A percentile compares a stretch with the other conserved stretches of the same genome.
phyloP scores from a whole-genome alignment of 2,797 vertebrate species.

The Eulemur rubriventer region DNA sequence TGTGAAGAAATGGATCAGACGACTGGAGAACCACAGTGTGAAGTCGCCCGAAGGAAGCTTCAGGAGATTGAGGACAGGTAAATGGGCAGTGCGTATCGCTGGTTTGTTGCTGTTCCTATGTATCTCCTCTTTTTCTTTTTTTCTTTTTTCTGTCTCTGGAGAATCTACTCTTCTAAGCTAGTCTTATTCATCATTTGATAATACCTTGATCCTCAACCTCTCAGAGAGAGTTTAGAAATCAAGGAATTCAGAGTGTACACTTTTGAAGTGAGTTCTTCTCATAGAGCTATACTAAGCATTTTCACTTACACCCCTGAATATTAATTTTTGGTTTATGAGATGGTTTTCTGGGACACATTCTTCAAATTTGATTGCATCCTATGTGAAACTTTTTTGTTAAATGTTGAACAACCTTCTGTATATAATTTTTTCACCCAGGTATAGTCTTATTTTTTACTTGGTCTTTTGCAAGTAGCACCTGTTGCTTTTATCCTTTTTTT shows the following conservation, averaged over 20 bases:
- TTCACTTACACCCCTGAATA: background rate
- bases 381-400: background rate
- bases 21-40: constrained; percentile 84
- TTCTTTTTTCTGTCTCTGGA: too few relatives aligned
- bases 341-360: background rate
- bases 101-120: background rate
- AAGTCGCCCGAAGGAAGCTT: constrained; percentile 85
- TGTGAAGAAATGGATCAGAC: constrained; percentile 89
- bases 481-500: background rate
- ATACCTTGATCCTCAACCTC: background rate
- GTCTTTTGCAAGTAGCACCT: background rate
- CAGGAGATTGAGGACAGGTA: constrained; percentile 89
- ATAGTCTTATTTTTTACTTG: background rate
- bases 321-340: constrained; percentile 20
- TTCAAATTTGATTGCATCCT: constrained; percentile 5
- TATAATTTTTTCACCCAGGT: background rate
- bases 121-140: background rate
- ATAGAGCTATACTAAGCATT: background rate
- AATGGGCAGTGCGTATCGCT: background rate
- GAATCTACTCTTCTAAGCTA: background rate
- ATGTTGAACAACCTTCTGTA: background rate
- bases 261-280: background rate
- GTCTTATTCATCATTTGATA: background rate
- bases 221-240: background rate
- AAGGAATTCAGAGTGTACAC: background rate